These are phyloP conservation scores for Oryzias celebensis DNA, from an alignment of 2,113 vertebrate species.

Conservation along the genomic window DNA sequence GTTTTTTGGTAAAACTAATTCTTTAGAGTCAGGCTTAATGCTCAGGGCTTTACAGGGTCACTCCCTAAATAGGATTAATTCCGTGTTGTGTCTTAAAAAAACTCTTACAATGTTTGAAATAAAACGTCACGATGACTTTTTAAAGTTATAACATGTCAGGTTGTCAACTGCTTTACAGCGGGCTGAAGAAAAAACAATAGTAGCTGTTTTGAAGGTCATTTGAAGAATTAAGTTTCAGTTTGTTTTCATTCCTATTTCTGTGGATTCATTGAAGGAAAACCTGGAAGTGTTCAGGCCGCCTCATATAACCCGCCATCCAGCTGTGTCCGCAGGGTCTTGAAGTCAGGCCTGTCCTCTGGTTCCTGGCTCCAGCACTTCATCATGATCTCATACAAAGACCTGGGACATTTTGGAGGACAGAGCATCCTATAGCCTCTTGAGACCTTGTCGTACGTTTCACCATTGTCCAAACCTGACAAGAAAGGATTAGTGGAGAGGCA, in stretches of 20 bases:
- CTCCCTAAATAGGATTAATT: no score
- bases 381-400: slow-evolving; percentile 71
- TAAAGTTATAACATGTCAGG: no score
- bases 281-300: slow-evolving; percentile 5
- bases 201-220: no score
- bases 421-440: slow-evolving; percentile 74
- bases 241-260: slow-evolving; percentile 1
- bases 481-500: not conserved
- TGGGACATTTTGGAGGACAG: slow-evolving; percentile 63
- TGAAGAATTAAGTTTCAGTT: not conserved
- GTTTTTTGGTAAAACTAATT: no score
- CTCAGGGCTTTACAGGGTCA: no score
- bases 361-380: slow-evolving; percentile 69
- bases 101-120: no score
- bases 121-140: no score
- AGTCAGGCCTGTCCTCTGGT: slow-evolving; percentile 66
- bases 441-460: slow-evolving; percentile 66
- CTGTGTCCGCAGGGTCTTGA: slow-evolving; percentile 51
- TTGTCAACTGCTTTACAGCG: no score
- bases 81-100: no score
- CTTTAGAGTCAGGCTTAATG: no score
- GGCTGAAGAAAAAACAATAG: no score
- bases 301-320: slow-evolving; percentile 50
- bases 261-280: not conserved
- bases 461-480: slow-evolving; percentile 66